Conservation (phyloP, 2,113 vertebrate species). For the Nibea albiflora region DNA sequence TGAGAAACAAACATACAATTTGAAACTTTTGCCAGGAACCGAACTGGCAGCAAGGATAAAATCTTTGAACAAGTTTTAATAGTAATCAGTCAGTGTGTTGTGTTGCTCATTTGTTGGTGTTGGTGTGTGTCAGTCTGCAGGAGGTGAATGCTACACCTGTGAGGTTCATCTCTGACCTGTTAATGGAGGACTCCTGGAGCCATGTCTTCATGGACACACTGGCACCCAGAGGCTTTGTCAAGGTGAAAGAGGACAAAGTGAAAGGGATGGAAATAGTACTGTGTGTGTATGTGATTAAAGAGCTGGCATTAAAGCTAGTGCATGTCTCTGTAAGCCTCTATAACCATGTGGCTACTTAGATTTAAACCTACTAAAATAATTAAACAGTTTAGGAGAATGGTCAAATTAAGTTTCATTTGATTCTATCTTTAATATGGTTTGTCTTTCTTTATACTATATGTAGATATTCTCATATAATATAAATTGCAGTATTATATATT, state of each 20-base stretch:
- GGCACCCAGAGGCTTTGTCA: slow-evolving; percentile 89
- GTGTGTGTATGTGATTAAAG: not conserved
- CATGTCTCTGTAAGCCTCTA: not conserved
- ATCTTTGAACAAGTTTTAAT: no score
- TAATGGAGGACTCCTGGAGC: slow-evolving; percentile 95
- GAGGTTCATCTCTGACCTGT: slow-evolving; percentile 90
- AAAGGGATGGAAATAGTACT: not conserved
- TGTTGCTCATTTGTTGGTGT: slow-evolving; percentile 4
- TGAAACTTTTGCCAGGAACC: not conserved
- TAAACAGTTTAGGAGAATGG: not conserved
- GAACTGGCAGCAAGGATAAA: not conserved
- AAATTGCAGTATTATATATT: not conserved
- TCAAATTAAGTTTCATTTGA: not conserved
- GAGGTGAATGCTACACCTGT: slow-evolving; percentile 90
- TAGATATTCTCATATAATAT: not conserved
- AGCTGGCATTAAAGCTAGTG: not conserved
- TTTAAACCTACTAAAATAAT: not conserved
- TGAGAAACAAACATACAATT: slow-evolving; percentile 76
- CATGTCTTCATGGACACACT: slow-evolving; percentile 90
- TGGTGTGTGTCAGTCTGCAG: slow-evolving; percentile 88
- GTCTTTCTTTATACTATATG: not conserved
- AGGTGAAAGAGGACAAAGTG: slow-evolving; percentile 80
- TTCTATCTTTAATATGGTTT: no score
- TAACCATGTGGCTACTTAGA: no score
- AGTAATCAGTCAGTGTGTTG: no score